Evolutionary conservation across 53 echinoderm and acorn worm species (phyloP).

Genomic region (Zoroaster sp.): DNA sequence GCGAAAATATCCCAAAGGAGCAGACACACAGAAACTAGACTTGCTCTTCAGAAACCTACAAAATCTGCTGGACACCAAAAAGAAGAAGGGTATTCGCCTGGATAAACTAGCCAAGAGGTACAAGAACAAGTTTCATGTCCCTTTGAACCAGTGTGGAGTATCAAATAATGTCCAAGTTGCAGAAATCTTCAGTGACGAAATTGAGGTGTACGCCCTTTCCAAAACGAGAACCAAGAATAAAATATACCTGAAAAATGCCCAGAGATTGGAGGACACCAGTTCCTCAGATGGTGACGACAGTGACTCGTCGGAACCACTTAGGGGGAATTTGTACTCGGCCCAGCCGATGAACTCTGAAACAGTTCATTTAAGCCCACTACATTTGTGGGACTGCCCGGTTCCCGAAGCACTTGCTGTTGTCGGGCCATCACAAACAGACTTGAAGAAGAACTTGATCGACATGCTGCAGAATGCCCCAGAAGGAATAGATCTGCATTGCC

Average conservation of each 20-base stretch:
- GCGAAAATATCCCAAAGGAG: background rate
- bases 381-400: background rate
- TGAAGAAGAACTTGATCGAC: slow-evolving; percentile 5
- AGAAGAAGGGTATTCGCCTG: background rate
- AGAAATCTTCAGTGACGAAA: background rate
- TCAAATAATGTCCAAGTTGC: background rate
- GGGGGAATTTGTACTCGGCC: no score
- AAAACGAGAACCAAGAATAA: background rate
- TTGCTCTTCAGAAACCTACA: background rate
- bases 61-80: background rate
- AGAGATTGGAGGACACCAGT: background rate
- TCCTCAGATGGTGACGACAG: background rate
- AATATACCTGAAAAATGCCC: background rate
- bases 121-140: background rate
- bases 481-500: background rate
- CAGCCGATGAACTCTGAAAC: no score
- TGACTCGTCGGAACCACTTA: background rate
- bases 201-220: background rate
- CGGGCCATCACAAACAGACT: background rate
- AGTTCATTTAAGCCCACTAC: no score
- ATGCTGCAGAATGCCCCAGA: background rate
- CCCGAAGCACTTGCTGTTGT: background rate
- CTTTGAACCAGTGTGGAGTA: background rate
- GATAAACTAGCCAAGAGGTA: background rate
- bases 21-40: background rate